Conservation (phyloP, 2,888 invertebrate species). For the Asteroscopus sphinx region DNA sequence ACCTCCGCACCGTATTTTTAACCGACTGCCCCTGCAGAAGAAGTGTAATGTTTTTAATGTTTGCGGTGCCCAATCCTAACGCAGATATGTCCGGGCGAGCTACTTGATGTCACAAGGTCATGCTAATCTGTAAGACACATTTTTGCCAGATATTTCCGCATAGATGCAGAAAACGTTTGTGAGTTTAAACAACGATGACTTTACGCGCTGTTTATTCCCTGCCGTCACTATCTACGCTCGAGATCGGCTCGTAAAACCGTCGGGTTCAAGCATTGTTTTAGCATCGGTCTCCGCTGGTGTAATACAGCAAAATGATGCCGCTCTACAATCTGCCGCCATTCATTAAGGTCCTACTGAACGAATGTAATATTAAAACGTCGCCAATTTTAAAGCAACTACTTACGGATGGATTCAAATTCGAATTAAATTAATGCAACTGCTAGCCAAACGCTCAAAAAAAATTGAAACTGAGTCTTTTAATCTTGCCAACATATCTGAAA, state of each 20-base stretch:
- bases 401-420: slow-evolving; percentile 15
- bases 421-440: slow-evolving; percentile 15
- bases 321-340: slow-evolving; percentile 74
- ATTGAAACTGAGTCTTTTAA: slow-evolving; percentile 60
- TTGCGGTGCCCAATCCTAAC: slow-evolving; percentile 38
- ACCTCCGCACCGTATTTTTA: slow-evolving; percentile 62
- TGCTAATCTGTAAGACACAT: slow-evolving; percentile 14
- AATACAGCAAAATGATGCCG: slow-evolving; percentile 72
- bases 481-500: slow-evolving; percentile 67
- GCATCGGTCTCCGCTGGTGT: slow-evolving; percentile 72
- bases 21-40: too few species aligned
- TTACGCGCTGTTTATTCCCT: slow-evolving; percentile 79
- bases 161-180: slow-evolving; percentile 37
- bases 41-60: slow-evolving; percentile 56
- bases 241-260: slow-evolving; percentile 79
- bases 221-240: slow-evolving; percentile 70
- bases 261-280: slow-evolving; percentile 78
- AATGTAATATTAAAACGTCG: slow-evolving; percentile 55
- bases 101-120: slow-evolving; percentile 27
- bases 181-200: slow-evolving; percentile 69
- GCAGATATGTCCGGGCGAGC: slow-evolving; percentile 25
- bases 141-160: slow-evolving; percentile 24
- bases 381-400: slow-evolving; percentile 28
- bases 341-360: slow-evolving; percentile 69
- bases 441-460: slow-evolving; percentile 18